Evolutionary conservation across 1,140 invertebrate genomes (phyloP), one percentile per base, ranked within the genome.

Genomic region (Habropoda laboriosa): DNA sequence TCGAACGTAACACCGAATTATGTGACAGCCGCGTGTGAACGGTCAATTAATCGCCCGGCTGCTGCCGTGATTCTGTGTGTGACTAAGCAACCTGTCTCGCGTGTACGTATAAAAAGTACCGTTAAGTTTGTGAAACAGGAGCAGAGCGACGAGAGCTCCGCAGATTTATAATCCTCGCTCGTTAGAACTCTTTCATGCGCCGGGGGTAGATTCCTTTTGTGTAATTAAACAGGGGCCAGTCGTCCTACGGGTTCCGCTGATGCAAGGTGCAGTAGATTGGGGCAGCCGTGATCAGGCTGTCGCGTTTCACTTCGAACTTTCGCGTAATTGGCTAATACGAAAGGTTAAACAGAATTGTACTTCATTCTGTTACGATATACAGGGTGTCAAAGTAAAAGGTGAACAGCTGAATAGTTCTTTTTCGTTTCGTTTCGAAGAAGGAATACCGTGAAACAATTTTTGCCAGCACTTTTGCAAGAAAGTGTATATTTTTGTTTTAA

Each of bases 1-100:
- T 51, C 75, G 75, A 71, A 13, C 67, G 55, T 71, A 60, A 24
- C 40, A 71, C 32, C 75, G 35, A 78, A 78, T 71, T 78, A 40
- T 70, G 64, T 40, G 74, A 77, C 74, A 70, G 74, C 74, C 40
- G 53, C 18, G 55, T 35, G 75, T 45, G 32, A 71, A 47, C 75
- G 66, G 21, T 49, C 75, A 47, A 78, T 78, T 78, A 78, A 78
- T 78, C 60, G 67, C 53, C 18, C n/a, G n/a, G 12, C 18, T 18
- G 63, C 32, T 57, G 32, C 55, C 38, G 53, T 53, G 35, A 58
- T 71, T 42, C 42, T 16, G 42, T 13, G 18, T 49, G 12, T 24
- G 58, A 38, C 35, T 38, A 40, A 61, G 35, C n/a, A 35, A 61
- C n/a, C 35, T 58, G 8, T 58, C 10, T 24, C n/a, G 55, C 27